These are phyloP conservation scores for Trichogramma evanescens DNA, from an alignment of 2,888 invertebrate genomes.

Conservation along the genomic window DNA sequence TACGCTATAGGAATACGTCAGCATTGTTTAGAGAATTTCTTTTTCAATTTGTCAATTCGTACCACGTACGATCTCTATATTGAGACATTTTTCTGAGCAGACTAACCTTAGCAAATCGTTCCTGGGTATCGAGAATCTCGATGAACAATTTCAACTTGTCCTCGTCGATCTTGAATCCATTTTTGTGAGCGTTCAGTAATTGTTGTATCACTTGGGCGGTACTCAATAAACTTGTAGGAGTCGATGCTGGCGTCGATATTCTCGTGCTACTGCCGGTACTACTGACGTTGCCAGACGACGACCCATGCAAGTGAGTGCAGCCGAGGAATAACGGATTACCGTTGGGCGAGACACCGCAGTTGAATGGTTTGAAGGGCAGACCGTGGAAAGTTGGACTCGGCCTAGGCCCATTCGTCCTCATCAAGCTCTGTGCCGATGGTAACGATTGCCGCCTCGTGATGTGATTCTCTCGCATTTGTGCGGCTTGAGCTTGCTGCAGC, in stretches of 20 bases:
- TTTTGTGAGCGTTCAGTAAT: constrained; percentile 60
- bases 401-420: constrained; percentile 49
- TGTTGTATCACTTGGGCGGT: constrained; percentile 66
- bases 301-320: constrained; percentile 48
- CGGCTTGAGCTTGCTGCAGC: constrained; percentile 17
- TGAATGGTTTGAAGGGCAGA: constrained; percentile 46
- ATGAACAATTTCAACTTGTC: constrained; percentile 73
- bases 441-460: constrained; percentile 53
- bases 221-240: constrained; percentile 42
- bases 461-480: constrained; percentile 40
- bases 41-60: too few species aligned
- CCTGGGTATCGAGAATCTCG: constrained; percentile 76
- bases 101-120: constrained; percentile 71
- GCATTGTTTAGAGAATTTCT: too few species aligned
- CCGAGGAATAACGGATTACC: constrained; percentile 48
- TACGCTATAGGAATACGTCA: neutral
- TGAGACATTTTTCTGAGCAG: neutral
- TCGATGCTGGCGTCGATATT: constrained; percentile 39
- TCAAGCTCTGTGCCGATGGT: constrained; percentile 50
- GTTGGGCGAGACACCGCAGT: constrained; percentile 46
- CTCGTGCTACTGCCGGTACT: constrained; percentile 36
- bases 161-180: constrained; percentile 70
- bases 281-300: constrained; percentile 12
- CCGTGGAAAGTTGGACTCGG: constrained; percentile 52
- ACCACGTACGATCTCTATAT: neutral